Conservation (phyloP, 2,113 vertebrate species). For the Phalacrocorax carbo region DNA sequence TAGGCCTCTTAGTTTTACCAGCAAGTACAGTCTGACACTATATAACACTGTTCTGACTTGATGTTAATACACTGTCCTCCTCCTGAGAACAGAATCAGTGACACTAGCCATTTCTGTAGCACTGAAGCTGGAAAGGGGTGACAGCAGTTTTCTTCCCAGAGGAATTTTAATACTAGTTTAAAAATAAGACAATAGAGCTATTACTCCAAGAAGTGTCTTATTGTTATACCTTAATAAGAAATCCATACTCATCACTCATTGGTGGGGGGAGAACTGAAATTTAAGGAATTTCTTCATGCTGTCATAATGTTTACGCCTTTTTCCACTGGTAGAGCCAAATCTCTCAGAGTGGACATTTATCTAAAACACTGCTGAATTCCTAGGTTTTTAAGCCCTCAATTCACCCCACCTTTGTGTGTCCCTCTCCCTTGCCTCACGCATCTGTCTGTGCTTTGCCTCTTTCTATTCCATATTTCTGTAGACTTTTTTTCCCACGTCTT, state of each 20-base stretch:
- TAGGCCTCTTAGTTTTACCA: slow-evolving; percentile 63
- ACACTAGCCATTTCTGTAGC: not conserved
- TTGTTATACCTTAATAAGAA: not conserved
- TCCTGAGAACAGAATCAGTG: slow-evolving; percentile 12
- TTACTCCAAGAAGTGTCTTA: not conserved
- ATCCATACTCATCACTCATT: not conserved
- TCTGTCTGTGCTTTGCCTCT: not conserved
- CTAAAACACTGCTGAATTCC: not conserved
- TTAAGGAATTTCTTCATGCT: not conserved
- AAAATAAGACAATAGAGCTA: slow-evolving; percentile 6
- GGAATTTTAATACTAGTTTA: slow-evolving; percentile 30
- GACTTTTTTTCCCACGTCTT: not conserved
- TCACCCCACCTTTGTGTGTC: not conserved
- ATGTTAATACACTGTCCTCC: slow-evolving; percentile 40
- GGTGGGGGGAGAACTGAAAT: not conserved
- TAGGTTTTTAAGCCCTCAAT: not conserved
- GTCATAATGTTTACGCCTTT: not conserved
- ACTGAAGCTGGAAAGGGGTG: not conserved
- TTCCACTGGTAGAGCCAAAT: not conserved
- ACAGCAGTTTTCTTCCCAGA: not conserved
- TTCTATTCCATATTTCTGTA: not conserved
- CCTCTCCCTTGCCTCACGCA: not conserved
- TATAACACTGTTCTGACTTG: slow-evolving; percentile 50
- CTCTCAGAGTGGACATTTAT: not conserved
- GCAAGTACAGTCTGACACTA: slow-evolving; percentile 52